These are phyloP conservation scores for Megalopta genalis DNA, from an alignment of 1,140 invertebrate genomes.

Conservation along the genomic window DNA sequence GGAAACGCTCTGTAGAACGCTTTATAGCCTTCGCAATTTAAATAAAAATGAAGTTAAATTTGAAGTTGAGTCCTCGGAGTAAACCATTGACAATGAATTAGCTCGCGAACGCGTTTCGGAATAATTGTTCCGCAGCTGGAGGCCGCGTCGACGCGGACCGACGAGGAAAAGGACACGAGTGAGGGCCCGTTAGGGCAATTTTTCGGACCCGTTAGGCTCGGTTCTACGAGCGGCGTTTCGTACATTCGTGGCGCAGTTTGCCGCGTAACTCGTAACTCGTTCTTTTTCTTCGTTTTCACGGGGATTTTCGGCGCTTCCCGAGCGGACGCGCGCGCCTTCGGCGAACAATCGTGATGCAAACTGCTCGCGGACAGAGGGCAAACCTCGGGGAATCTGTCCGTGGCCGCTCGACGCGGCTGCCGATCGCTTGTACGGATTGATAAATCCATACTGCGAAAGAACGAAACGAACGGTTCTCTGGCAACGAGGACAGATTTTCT, in stretches of 20 bases:
- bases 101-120: slow-evolving; percentile 1
- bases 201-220: background rate
- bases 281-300: no score
- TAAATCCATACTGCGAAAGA: slow-evolving; percentile 41
- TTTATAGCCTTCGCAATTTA: no score
- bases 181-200: slow-evolving; percentile 21
- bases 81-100: background rate
- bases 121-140: slow-evolving; percentile 17
- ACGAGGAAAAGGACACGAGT: background rate
- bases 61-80: background rate
- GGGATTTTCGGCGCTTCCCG: no score
- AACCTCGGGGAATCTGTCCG: background rate
- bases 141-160: background rate
- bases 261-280: no score
- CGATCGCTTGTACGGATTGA: slow-evolving; percentile 43
- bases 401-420: background rate
- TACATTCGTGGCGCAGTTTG: no score
- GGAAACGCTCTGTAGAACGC: no score
- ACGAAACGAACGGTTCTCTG: background rate
- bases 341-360: background rate
- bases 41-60: no score
- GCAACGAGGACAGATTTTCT: background rate
- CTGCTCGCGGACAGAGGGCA: no score
- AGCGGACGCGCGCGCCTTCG: background rate
- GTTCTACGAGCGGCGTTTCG: no score